phyloP scores from a whole-genome alignment of 1,140 invertebrate genomes.

The Chelonus insularis region DNA sequence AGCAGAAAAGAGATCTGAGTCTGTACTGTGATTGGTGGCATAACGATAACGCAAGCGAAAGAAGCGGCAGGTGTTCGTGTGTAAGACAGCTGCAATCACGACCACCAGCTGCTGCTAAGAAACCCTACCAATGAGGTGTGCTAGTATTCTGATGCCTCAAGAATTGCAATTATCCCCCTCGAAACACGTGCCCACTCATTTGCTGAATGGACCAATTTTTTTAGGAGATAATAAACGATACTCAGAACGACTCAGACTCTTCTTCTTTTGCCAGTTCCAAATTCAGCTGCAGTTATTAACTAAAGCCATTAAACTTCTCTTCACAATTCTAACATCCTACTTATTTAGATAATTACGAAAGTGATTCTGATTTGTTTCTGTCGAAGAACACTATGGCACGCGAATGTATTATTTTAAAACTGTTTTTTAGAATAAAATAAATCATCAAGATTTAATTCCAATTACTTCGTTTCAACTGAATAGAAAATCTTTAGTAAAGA shows the following conservation, averaged over 20 bases:
- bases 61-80: slow-evolving; percentile 18
- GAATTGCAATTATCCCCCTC: slow-evolving; percentile 12
- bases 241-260: neutral
- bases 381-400: too few relatives aligned
- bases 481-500: too few relatives aligned
- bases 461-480: too few relatives aligned
- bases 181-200: slow-evolving; percentile 19
- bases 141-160: slow-evolving; percentile 1
- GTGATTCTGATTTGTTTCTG: too few relatives aligned
- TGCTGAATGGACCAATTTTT: neutral
- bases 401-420: too few relatives aligned
- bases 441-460: too few relatives aligned
- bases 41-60: neutral
- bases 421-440: too few relatives aligned
- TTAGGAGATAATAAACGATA: neutral
- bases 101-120: slow-evolving; percentile 17
- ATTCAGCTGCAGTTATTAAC: neutral
- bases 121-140: neutral
- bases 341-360: too few relatives aligned
- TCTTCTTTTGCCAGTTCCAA: neutral
- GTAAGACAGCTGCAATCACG: slow-evolving; percentile 23
- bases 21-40: slow-evolving; percentile 15
- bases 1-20: neutral
- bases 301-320: too few relatives aligned
- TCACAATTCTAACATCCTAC: too few relatives aligned